Base-by-base conservation (phyloP, 2,113 vertebrate genomes). In the Ivindomyrus marchei region DNA sequence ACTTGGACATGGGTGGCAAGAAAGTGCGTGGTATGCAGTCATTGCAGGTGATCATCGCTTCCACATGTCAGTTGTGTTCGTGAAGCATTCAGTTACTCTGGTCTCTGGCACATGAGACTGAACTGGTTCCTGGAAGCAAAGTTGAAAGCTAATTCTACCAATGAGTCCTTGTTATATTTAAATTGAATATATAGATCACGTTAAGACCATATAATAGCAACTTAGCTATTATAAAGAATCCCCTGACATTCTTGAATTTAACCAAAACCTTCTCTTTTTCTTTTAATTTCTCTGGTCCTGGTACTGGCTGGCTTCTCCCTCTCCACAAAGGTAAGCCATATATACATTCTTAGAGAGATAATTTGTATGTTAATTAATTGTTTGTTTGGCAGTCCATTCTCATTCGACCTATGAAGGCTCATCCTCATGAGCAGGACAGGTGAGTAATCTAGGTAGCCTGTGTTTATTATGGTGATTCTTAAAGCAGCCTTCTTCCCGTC, bases 321-420 rank as follows among this genome's bases (percentile, higher is more conserved):
- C 94, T 94, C 94, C 92, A 93, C 92, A 92, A 96, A 96, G 95
- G 96, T 96, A 95, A 96, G 95, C 94, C 93, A 93, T 89, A 92
- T 94, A 91, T 91, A 15, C 77, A 85, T 77, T 53, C 88, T 87
- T 70, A 91, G 62, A 77, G 42, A 6, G 90, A 58, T 89, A 21
- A 39, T 74, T 6, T 90, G 53, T 88, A 53, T 66, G 53, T 90
- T 87, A 93, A 89, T 93, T 42, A 70, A 91, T 95, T 94, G 94
- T 94, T 95, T 94, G 94, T 95, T 93, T 92, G 92, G 93, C 94
- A 93, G 94, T 95, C 92, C 94, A 90, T 94, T 93, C 91, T 94
- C 93, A 91, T 92, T 94, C 93, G 94, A 93, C 90, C 92, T 93
- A 62, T 92, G 85, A 77, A 47, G 90, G 89, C 88, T 88, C 70